phyloP scores from a whole-genome alignment of 1,140 invertebrate genomes.

The Drosophila jambulina region DNA sequence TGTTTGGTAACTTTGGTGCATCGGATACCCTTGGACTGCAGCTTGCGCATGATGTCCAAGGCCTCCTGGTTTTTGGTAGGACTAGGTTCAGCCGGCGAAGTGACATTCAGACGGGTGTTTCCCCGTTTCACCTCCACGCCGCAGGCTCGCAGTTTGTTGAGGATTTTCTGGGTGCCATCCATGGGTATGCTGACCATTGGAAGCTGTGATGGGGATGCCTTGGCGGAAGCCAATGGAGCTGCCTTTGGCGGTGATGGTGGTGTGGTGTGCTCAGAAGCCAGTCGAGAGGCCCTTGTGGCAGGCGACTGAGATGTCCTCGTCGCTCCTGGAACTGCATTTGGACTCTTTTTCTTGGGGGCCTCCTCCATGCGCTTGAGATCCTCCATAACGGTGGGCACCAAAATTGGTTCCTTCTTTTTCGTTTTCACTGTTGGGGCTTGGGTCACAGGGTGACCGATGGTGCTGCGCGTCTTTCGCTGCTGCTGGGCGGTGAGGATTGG shows the following conservation, averaged over 20 bases:
- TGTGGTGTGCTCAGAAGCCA: not conserved
- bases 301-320: not conserved
- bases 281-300: not conserved
- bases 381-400: constrained; percentile 35
- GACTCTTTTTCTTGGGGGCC: not conserved
- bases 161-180: constrained; percentile 64
- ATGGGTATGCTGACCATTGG: constrained; percentile 14
- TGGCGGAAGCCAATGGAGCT: not conserved
- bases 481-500: constrained; percentile 47
- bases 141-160: constrained; percentile 71
- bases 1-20: constrained; percentile 68
- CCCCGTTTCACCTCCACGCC: constrained; percentile 69
- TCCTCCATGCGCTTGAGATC: constrained; percentile 30
- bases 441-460: not conserved
- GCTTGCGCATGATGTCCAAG: constrained; percentile 70
- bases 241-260: not conserved
- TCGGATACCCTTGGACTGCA: constrained; percentile 75
- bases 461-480: constrained; percentile 23
- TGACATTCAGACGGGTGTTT: constrained; percentile 35
- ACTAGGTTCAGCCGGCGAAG: not conserved
- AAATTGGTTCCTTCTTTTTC: constrained; percentile 23
- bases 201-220: not conserved
- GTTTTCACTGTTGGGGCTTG: constrained; percentile 14
- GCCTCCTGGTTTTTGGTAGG: constrained; percentile 45
- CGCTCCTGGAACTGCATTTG: not conserved